Evolutionary conservation across 2,888 invertebrate species (phyloP).

Genomic region (Aethes cnicana): DNA sequence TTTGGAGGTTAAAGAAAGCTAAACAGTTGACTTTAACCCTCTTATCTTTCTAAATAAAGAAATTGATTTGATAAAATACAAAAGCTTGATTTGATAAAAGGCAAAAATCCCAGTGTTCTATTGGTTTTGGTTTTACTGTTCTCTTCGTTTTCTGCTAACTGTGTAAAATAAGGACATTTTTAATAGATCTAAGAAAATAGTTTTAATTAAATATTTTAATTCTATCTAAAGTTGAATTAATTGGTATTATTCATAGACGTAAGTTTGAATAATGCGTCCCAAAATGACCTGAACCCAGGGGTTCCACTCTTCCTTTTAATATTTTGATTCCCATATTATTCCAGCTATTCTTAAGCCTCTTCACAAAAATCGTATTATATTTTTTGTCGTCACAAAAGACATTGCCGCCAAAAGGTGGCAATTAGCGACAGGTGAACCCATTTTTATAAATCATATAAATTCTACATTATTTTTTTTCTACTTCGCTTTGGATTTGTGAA

Average conservation of each 20-base stretch:
- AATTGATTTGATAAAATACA: too few species aligned
- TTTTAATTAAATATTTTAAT: conserved; percentile 13
- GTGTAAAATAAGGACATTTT: too few species aligned
- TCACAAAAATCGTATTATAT: conserved; percentile 37
- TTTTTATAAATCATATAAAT: conserved; percentile 66
- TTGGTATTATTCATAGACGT: conserved; percentile 27
- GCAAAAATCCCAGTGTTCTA: neutral
- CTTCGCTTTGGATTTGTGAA: conserved; percentile 42
- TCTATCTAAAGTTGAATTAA: conserved; percentile 22
- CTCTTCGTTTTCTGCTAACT: too few species aligned
- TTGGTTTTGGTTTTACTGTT: neutral
- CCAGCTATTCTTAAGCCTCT: conserved; percentile 26
- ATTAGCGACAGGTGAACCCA: conserved; percentile 79
- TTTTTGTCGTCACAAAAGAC: conserved; percentile 57
- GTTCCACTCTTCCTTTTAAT: conserved; percentile 31
- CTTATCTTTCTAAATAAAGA: too few species aligned
- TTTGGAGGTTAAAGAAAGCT: conserved; percentile 5
- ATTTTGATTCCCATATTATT: conserved; percentile 30
- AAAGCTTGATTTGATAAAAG: neutral
- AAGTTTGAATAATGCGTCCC: conserved; percentile 22
- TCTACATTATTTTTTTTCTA: conserved; percentile 57
- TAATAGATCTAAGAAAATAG: too few species aligned
- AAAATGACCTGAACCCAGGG: conserved; percentile 27
- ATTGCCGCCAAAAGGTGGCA: conserved; percentile 78
- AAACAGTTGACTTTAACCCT: too few species aligned